Base-by-base conservation (phyloP, 2,888 invertebrate genomes). In the Neria commutata region DNA sequence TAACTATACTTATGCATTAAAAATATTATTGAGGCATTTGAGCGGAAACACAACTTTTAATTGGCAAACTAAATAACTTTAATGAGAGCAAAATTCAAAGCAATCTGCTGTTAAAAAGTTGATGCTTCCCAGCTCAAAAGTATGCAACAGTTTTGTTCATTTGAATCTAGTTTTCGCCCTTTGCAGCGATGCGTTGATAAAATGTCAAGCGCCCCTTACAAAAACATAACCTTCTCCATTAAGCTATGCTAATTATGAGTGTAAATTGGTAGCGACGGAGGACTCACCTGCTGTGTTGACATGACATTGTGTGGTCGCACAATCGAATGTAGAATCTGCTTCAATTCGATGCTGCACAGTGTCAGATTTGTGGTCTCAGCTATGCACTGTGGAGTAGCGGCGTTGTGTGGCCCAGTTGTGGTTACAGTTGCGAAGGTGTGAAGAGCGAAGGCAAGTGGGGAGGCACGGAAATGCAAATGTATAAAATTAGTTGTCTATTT, bases 281-380 rank as follows among this genome's bases (percentile, higher is more conserved):
- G 11, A 11, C 48, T 58, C 73, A 81, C 81, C 79, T 81, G 80
- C 70, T 82, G 81, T 58, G 94, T 91, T 46, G 90, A 88, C 61
- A 94, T 86, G 76, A 93, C 91, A 76, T 90, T 87, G 67, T 90
- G 87, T 49, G 90, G 87, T 57, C 89, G 82, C 45, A 94, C 87
- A 67, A 94, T 92, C 67, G 90, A 88, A 67, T 90, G 87, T 66
- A 93, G 89, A 70, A 95, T 86, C 79, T 91, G 91, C 55, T 92
- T 85, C 66, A 96, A 83, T 81, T 96, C 85, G 68, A 85, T 85
- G 66, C 82, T 81, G 72, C 87, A 89, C 55, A 87, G 84, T 16
- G 86, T 84, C 40, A 86, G 78, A 66, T 86, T 87, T 54, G 86
- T 83, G 34, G 87, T 87, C 78, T 89, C 89, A 68, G 87, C 85